Base-by-base conservation (phyloP, 2,888 invertebrate species). In the Rotaria sp. region DNA sequence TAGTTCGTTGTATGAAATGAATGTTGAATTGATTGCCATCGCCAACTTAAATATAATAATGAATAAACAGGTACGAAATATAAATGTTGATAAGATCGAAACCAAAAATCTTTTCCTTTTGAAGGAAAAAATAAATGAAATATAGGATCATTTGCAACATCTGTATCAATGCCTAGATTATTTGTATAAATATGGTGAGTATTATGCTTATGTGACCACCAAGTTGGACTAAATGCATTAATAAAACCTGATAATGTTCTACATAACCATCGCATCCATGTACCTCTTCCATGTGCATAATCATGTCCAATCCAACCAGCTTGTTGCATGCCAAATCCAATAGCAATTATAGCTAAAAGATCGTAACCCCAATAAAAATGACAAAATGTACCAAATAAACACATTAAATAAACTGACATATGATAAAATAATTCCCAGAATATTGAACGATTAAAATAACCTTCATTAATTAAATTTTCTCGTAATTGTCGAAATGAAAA, bases 251-350 rank as follows among this genome's bases (percentile, higher is more conserved):
- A 18, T 21, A 67, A 35, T 67, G 67, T 67, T 67, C 67, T 15
- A 21, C 67, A 67, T 67, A 67, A 35, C 67, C 67, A 67, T 67
- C 18, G 35, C 67, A 67, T 67, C 67, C 67, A 67, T 67, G 67
- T 35, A 18, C 67, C 67, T 35, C 67, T 35, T 5, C 67, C 67
- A 67, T 67, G 67, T 21, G 67, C 67, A 67, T 67, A 67, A 67
- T 67, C 67, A 8, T 67, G 67, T 21, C 35, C 67, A 35, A 67
- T 67, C 67, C 67, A 67, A 21, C 67, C 67, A 35, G 67, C 35
- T 67, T 67, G 67, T 35, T 67, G 67, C 67, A 67, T 67, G 21
- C 67, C 67, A 21, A 67, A 67, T 18, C 67, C 67, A 67, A 67
- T 67, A 35, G 10, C 4, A 35, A 67, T 35, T 5, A 67, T 67